These are phyloP conservation scores for Sebastes aleutianus DNA, from an alignment of 2,797 vertebrate species.

Conservation along the genomic window DNA sequence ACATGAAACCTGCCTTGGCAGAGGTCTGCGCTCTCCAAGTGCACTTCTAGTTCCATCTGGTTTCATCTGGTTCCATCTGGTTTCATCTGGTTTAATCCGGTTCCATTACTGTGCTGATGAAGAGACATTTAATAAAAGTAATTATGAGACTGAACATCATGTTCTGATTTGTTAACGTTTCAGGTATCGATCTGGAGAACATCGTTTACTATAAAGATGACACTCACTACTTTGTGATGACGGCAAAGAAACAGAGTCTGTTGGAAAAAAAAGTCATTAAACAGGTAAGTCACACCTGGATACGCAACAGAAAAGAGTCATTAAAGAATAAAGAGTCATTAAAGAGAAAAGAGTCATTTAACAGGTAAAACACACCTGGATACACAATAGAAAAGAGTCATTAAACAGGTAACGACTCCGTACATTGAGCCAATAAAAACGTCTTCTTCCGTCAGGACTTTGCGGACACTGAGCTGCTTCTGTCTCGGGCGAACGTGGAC, in stretches of 20 bases:
- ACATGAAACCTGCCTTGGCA: too few relatives aligned
- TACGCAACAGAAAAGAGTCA: background rate
- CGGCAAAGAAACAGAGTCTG: conserved; percentile 97
- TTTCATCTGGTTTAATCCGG: background rate
- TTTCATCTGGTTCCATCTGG: too few relatives aligned
- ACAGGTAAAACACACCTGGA: conserved; percentile 42
- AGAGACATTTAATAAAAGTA: too few relatives aligned
- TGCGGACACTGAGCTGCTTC: conserved; percentile 88
- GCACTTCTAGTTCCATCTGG: too few relatives aligned
- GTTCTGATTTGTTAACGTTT: background rate
- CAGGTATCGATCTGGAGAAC: conserved; percentile 96
- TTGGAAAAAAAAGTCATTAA: conserved; percentile 84
- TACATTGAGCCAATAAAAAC: background rate
- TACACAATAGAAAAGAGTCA: conserved; percentile 29
- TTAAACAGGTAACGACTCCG: background rate
- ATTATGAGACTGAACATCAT: background rate
- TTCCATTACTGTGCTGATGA: background rate
- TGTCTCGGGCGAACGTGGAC: conserved; percentile 92
- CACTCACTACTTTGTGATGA: conserved; percentile 99
- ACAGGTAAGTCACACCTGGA: background rate
- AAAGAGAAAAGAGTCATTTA: background rate
- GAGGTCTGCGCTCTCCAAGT: too few relatives aligned
- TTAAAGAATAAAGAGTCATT: too few relatives aligned
- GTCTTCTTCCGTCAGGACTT: conserved; percentile 83
- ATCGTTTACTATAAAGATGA: conserved; percentile 99